Percentiles rank a stretch among this genome's conserved stretches.
Conservation (phyloP, 2,113 vertebrate genomes). For the Amia ocellicauda region DNA sequence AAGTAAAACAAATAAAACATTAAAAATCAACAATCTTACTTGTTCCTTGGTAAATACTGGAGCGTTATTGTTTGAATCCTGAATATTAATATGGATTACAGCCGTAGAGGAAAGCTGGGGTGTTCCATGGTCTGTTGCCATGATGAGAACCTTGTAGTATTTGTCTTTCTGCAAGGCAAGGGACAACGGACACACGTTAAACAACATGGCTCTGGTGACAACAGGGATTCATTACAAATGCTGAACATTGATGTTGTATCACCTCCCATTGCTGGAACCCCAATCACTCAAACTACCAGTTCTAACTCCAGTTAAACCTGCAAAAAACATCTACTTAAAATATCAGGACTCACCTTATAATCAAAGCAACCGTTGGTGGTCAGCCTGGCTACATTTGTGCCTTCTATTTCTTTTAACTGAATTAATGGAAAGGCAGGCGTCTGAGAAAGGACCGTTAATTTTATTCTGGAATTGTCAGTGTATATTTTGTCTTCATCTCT, state of each 20-base stretch:
- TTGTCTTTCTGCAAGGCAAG: slow-evolving; percentile 49
- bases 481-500: slow-evolving; percentile 36
- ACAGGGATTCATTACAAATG: no score
- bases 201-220: neutral
- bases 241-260: no score
- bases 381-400: slow-evolving; percentile 35
- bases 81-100: slow-evolving; percentile 45
- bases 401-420: slow-evolving; percentile 6
- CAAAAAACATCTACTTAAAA: no score
- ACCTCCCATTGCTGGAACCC: neutral
- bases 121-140: slow-evolving; percentile 54
- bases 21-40: slow-evolving; percentile 22
- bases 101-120: slow-evolving; percentile 51
- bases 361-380: slow-evolving; percentile 61
- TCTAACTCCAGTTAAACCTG: no score
- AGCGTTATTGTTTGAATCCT: slow-evolving; percentile 61
- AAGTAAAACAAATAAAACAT: no score
- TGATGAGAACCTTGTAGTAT: slow-evolving; percentile 46
- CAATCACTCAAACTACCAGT: neutral
- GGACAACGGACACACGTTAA: no score
- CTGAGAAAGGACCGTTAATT: slow-evolving; percentile 55
- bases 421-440: slow-evolving; percentile 43
- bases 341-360: slow-evolving; percentile 57
- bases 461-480: slow-evolving; percentile 60
- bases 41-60: slow-evolving; percentile 50